Base-by-base conservation (phyloP, 92 coral and sea anemone genomes). In the Isaurus tuberculatus region DNA sequence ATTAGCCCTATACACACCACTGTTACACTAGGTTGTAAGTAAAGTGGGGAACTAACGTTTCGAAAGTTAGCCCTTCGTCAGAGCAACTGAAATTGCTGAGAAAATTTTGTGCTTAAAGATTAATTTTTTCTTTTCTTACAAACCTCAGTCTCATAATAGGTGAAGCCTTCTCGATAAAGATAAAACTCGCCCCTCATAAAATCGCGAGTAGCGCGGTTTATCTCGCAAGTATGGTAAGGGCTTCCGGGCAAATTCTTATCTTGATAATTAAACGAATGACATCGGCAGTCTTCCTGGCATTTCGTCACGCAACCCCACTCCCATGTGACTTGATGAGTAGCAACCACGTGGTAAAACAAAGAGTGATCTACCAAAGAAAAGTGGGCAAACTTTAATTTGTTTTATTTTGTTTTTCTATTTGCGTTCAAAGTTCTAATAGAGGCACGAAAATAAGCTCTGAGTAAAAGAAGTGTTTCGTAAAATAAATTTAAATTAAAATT, bases 291-390 rank as follows among this genome's bases (percentile, higher is more conserved):
- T 44, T 70, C 30, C 14, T 70, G 75, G 29, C 75, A 70, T 40
- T 70, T 70, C 33, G 26, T 40, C 31, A 70, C 75, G 55, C 75
- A 70, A 23, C 75, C 75, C 75, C 75, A 71, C 31, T 71, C 75
- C 57, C 57, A 71, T 9, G 75, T 42, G 34, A 71, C 75, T 37
- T 71, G 55, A 23, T 19, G 40, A 11, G 53, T 71, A n/a, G 75
- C 55, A 7, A 71, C 3, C 75, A 71, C 75, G 58, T 71, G 75
- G 15, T 40, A n/a, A n/a, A n/a, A 19, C 6, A 71, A 26, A 5
- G 53, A 48, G 19, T 71, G 30, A 19, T 42, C 75, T 71, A 34
- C 36, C 2, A 16, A 31, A 64, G 27, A 27, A 27, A 5, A 60
- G 8, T n/a, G 1, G 66, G 46, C 46, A 40, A 40, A 40, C 46